These are phyloP conservation scores for Myotis findleyi DNA, from an alignment of 2,797 vertebrate genomes.

Conservation along the genomic window DNA sequence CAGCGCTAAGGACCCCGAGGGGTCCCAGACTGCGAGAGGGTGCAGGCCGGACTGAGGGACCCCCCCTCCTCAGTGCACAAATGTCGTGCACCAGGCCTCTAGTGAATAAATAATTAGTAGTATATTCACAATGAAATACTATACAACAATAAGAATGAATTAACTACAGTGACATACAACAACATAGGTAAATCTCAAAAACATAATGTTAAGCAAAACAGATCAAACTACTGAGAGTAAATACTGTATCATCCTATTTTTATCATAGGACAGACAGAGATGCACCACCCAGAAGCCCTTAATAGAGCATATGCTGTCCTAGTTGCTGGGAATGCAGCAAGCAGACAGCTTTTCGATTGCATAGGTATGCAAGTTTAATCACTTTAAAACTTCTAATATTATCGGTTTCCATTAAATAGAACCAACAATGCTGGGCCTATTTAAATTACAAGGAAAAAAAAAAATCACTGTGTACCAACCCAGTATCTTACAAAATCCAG, in stretches of 20 bases:
- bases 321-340: background rate
- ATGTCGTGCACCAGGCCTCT: no score
- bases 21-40: no score
- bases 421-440: no score
- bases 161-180: background rate
- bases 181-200: background rate
- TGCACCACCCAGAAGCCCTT: background rate
- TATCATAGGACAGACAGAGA: background rate
- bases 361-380: no score
- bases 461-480: no score
- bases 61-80: no score
- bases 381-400: no score
- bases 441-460: no score
- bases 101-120: background rate
- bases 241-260: background rate
- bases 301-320: background rate
- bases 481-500: background rate
- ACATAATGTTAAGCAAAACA: background rate
- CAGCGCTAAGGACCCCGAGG: no score
- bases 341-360: background rate
- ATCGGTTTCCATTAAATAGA: no score
- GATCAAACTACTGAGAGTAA: background rate
- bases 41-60: no score
- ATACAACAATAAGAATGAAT: background rate
- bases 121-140: background rate